These are phyloP conservation scores for Hydractinia symbiolongicarpus DNA, from an alignment of 30 jellyfish, hydroid and myxozoan genomes.

Conservation along the genomic window DNA sequence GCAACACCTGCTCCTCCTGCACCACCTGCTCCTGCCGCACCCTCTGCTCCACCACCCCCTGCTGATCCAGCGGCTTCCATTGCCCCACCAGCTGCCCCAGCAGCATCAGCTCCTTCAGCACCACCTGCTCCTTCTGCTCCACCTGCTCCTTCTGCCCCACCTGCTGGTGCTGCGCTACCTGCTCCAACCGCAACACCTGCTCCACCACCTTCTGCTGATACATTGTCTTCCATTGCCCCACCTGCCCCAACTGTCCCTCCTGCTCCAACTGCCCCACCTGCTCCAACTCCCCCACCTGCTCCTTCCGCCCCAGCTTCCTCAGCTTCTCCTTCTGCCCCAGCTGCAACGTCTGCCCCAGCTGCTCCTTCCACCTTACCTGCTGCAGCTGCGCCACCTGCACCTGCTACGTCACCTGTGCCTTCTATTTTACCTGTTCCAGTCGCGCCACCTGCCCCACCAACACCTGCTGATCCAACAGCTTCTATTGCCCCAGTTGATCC, in stretches of 20 bases:
- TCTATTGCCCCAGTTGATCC: no score
- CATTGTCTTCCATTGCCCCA: conserved; percentile 46
- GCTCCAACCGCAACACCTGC: conserved; percentile 63
- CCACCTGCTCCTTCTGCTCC: conserved; percentile 60
- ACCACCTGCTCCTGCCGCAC: conserved; percentile 57
- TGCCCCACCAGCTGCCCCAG: conserved; percentile 47
- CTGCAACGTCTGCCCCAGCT: background rate
- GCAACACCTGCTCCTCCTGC: conserved; percentile 37
- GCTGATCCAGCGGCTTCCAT: conserved; percentile 31
- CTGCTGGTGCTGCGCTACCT: conserved; percentile 41
- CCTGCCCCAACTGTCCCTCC: conserved; percentile 27
- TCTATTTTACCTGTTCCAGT: background rate
- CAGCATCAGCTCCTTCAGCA: conserved; percentile 40
- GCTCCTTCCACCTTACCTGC: background rate
- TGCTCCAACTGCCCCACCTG: background rate
- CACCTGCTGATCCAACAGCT: background rate
- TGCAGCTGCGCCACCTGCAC: background rate
- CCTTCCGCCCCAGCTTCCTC: background rate
- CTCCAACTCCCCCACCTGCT: background rate
- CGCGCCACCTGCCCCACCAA: background rate
- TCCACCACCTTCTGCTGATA: conserved; percentile 68
- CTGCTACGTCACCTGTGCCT: conserved; percentile 2
- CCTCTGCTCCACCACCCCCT: conserved; percentile 58
- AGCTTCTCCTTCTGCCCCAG: background rate
- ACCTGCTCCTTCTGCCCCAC: conserved; percentile 48